These are phyloP conservation scores for Illadopsis cleaveri DNA, from an alignment of 2,113 vertebrate genomes.

Conservation along the genomic window DNA sequence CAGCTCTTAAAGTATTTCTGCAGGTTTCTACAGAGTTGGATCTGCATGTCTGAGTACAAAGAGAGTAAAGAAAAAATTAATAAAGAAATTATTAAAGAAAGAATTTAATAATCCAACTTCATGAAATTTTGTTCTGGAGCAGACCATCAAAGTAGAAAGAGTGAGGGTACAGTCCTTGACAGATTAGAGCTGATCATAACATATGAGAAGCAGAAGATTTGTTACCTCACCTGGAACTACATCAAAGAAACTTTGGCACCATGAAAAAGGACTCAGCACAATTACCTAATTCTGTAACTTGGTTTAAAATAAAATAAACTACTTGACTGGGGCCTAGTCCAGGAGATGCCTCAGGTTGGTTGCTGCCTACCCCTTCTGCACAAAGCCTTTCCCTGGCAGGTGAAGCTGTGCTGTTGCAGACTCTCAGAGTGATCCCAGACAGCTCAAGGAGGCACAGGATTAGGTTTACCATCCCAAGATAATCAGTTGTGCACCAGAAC, in stretches of 20 bases:
- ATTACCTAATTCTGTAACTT: background rate
- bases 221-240: background rate
- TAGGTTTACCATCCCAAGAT: background rate
- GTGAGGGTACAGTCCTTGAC: rapidly evolving
- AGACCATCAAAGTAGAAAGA: background rate
- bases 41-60: background rate
- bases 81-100: too few species aligned
- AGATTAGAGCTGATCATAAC: background rate
- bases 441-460: background rate
- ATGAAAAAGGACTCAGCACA: background rate
- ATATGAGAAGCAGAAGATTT: background rate
- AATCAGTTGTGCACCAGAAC: rapidly evolving
- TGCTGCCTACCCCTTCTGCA: background rate
- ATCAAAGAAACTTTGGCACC: background rate
- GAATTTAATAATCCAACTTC: background rate
- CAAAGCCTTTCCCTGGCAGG: background rate
- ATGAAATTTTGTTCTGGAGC: background rate
- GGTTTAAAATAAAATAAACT: background rate
- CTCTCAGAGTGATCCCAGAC: background rate
- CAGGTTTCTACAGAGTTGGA: background rate
- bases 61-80: too few species aligned
- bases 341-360: background rate
- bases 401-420: background rate
- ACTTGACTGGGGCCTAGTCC: background rate
- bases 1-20: background rate